Evolutionary conservation across 2,797 vertebrate genomes (phyloP), one percentile per base, ranked within the genome.

Genomic region (Anguilla obscura): DNA sequence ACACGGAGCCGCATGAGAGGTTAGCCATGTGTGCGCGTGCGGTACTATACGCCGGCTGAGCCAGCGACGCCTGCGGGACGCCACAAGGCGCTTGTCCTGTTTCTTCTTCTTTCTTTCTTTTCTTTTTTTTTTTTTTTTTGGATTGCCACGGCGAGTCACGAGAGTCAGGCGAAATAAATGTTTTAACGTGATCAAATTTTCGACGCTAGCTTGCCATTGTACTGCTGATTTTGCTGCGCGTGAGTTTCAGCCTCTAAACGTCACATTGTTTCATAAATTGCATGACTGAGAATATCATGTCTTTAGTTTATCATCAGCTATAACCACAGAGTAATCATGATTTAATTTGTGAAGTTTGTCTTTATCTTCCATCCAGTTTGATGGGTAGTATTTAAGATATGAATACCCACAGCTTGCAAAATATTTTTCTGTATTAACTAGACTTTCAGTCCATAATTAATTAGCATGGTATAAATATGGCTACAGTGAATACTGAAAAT

Each of bases 51-150:
- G 24, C 24, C 79, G 45, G 79, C 24, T 48, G 21, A 82, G 50
- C 79, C 79, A 50, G 79, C 79, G 79, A 82, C 79, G 12, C 45
- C 79, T 82, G 79, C 40, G 45, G 45, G 79, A 50, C 18, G 10
- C 45, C 7, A 12, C 16, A 2, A 82, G 79, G n/a, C 40, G 45
- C 27, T 45, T 79, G 3, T 79, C 33, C 74, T 12, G 63, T 69
- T n/a, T 69, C 63, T 27, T 69, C 7, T 9, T 45, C 40, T 45
- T 45, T 45, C 40, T 45, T 45, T 45, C 40, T 45, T 45, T 45
- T 45, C 40, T 45, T 24, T 63, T 54, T 54, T 14, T 10, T 54
- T 54, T 54, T 9, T 45, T 79, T 79, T 1, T 76, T 36, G 33
- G 33, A 79, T 21, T 21, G 33, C 18, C 74, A 21, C 16, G 1